Base-by-base conservation (phyloP, 2,888 invertebrate genomes). In the Luperina nickerlii region DNA sequence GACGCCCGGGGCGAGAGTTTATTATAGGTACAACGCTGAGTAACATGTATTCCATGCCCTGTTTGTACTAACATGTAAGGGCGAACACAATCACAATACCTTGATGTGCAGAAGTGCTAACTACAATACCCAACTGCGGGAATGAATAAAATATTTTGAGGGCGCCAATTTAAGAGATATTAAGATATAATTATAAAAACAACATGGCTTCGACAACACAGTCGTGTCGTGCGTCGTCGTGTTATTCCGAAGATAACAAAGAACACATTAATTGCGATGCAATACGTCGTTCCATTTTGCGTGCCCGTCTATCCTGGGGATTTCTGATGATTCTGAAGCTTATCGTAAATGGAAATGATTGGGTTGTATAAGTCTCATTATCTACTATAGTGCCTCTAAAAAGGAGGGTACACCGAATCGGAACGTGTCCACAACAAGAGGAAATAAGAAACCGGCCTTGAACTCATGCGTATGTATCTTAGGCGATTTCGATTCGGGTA, bases 1-100 rank as follows among this genome's bases (percentile, higher is more conserved):
- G 78, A 77, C 79, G 81, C 81, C 74, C 54, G 65, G 57, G 73
- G 85, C 82, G 15, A 73, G 77, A 78, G 81, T 71, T 77, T 84
- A 84, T 82, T 78, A 79, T 74, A 76, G n/a, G 74, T 76, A 77
- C 38, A 72, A 79, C 2, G 63, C 69, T n/a, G 45, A 79, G 60
- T 62, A 78, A 82, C 70, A 42, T 75, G 24, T 45, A 63, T 71
- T 73, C 38, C 15, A 65, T 45, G 15, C n/a, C 76, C n/a, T 71
- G 51, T 78, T 67, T 78, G 57, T n/a, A 69, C 70, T 62, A 9
- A 76, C 54, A 27, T 68, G 24, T 32, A 74, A 65, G 48, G 24
- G 67, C 63, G 20, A 81, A 77, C 76, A 81, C 74, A 86, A 74
- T 80, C 66, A 77, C 80, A 81, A 74, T 81, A 32, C 38, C 6